phyloP scores from a whole-genome alignment of 2,888 invertebrate genomes.

The Lepidonotus clava region DNA sequence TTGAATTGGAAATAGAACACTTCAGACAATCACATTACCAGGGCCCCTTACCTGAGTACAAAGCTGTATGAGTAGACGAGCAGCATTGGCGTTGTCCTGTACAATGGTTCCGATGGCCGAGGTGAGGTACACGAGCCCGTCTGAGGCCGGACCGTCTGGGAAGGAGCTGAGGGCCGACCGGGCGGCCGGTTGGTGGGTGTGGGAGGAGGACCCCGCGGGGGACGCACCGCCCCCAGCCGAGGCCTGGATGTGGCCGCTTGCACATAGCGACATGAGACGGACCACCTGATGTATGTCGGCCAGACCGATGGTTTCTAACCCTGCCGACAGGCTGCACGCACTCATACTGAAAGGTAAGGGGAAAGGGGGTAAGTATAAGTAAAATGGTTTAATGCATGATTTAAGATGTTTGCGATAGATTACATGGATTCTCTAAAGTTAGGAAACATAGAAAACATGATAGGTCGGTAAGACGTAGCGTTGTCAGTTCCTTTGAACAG shows the following conservation, averaged over 20 bases:
- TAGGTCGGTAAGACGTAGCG: too few relatives aligned
- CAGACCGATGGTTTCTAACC: constrained; percentile 82
- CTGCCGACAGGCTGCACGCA: constrained; percentile 81
- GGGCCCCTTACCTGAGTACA: constrained; percentile 79
- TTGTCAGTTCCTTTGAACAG: too few relatives aligned
- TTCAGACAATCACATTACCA: too few relatives aligned
- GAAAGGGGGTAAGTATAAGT: too few relatives aligned
- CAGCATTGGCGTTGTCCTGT: constrained; percentile 83
- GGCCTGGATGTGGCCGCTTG: constrained; percentile 81
- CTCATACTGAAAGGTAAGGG: constrained; percentile 77
- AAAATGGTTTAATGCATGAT: too few relatives aligned
- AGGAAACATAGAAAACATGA: too few relatives aligned
- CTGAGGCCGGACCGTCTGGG: background rate
- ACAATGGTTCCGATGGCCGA: constrained; percentile 83
- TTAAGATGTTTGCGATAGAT: too few relatives aligned
- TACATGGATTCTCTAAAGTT: too few relatives aligned
- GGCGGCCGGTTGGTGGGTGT: too few relatives aligned
- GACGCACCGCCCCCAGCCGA: background rate
- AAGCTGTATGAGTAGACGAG: constrained; percentile 83
- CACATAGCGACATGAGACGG: constrained; percentile 84
- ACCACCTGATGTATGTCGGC: constrained; percentile 84
- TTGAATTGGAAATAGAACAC: too few relatives aligned
- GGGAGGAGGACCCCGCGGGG: constrained; percentile 55
- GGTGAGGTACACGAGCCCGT: constrained; percentile 72
- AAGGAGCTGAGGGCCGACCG: background rate